phyloP scores from a whole-genome alignment of 2,113 vertebrate genomes.

The Tupaia tana region DNA sequence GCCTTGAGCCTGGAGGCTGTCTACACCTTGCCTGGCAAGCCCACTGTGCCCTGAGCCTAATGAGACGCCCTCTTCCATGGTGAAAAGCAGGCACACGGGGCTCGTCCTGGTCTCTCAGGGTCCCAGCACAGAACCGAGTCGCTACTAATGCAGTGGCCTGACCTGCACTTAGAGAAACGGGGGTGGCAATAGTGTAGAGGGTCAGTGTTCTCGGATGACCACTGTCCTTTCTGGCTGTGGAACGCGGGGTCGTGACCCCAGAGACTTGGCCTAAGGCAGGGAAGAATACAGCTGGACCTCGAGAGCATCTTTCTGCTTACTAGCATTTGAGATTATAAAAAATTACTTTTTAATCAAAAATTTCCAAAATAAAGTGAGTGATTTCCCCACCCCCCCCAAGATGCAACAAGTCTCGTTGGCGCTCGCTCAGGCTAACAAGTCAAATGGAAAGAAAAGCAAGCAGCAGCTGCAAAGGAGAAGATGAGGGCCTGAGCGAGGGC shows the following conservation, averaged over 20 bases:
- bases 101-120: slow-evolving; percentile 5
- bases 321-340: slow-evolving; percentile 72
- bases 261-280: slow-evolving; percentile 60
- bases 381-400: slow-evolving; percentile 64
- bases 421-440: slow-evolving; percentile 57
- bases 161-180: background rate
- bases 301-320: slow-evolving; percentile 61
- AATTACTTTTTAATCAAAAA: slow-evolving; percentile 77
- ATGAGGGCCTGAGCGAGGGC: background rate
- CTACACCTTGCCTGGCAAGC: background rate
- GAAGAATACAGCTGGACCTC: slow-evolving; percentile 1
- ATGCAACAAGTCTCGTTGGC: slow-evolving; percentile 26
- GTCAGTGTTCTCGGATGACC: background rate
- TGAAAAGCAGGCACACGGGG: slow-evolving; percentile 9
- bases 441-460: slow-evolving; percentile 56
- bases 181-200: background rate
- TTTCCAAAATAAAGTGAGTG: slow-evolving; percentile 80
- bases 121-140: background rate
- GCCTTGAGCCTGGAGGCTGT: background rate
- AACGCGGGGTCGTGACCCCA: background rate
- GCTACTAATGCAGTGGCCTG: background rate
- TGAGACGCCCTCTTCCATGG: background rate
- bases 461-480: background rate
- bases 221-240: background rate
- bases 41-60: background rate